Percentiles rank a stretch among this genome's conserved stretches.
These are phyloP conservation scores for Tragelaphus scriptus DNA, from an alignment of 2,113 vertebrate species.

Conservation along the genomic window DNA sequence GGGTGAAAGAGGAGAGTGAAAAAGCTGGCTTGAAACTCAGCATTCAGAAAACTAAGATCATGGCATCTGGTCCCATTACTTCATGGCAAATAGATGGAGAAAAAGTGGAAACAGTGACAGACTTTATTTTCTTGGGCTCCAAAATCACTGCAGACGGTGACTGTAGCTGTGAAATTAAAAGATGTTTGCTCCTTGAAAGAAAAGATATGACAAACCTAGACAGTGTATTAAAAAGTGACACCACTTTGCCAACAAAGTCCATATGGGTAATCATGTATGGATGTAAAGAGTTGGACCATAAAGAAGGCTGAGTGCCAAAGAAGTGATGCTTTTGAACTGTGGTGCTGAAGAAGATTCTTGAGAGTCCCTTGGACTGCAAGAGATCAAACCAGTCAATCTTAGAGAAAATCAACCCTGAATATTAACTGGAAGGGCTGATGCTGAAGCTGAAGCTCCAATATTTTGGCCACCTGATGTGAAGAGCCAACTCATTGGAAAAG, in stretches of 20 bases:
- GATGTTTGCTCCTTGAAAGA: not conserved
- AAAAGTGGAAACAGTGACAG: not conserved
- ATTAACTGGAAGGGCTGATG: not conserved
- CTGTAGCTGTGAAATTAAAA: not conserved
- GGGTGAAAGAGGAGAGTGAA: not conserved
- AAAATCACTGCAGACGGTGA: not conserved
- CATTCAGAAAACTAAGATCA: not conserved
- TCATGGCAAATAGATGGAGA: not conserved
- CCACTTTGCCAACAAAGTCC: not conserved
- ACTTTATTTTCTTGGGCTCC: not conserved
- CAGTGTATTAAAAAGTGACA: not conserved
- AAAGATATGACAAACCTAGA: not conserved
- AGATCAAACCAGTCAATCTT: not conserved
- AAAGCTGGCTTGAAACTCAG: not conserved
- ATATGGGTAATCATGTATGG: not conserved
- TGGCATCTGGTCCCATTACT: not conserved
- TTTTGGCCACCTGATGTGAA: not conserved
- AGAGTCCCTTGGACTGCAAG: not conserved
- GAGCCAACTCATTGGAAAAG: not conserved
- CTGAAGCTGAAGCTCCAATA: not conserved
- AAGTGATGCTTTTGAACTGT: not conserved
- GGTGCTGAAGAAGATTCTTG: not conserved
- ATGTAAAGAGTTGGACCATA: not conserved
- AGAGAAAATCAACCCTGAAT: not conserved
- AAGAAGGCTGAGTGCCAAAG: not conserved